A percentile compares a stretch with the other conserved stretches of the same genome.
These are phyloP conservation scores for Hybos culiciformis DNA, from an alignment of 2,888 invertebrate species.

Conservation along the genomic window DNA sequence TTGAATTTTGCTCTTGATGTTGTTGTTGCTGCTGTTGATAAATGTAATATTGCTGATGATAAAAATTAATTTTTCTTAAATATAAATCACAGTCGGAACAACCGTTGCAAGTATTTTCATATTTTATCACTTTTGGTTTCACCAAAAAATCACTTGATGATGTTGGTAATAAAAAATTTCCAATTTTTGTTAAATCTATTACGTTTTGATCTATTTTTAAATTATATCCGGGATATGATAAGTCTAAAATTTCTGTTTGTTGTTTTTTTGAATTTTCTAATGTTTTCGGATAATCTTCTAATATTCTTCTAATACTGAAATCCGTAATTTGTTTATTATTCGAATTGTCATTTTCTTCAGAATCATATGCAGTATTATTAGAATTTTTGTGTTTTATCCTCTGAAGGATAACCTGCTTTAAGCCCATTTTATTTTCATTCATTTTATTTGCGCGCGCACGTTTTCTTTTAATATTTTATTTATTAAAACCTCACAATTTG, in stretches of 20 bases:
- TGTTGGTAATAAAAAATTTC: not conserved
- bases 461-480: too few relatives aligned
- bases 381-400: constrained; percentile 19
- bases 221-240: constrained; percentile 21
- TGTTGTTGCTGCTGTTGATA: not conserved
- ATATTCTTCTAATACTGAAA: constrained; percentile 32
- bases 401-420: constrained; percentile 31
- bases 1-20: not conserved
- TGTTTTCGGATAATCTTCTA: constrained; percentile 10
- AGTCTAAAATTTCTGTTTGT: constrained; percentile 24
- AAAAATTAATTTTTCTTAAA: not conserved
- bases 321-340: constrained; percentile 24
- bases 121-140: constrained; percentile 10
- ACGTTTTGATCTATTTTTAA: not conserved
- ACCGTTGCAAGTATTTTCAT: not conserved
- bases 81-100: constrained; percentile 9
- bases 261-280: not conserved
- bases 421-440: constrained; percentile 30
- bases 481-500: too few relatives aligned
- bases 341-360: not conserved
- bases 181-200: not conserved
- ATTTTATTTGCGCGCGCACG: constrained; percentile 19
- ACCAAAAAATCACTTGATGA: constrained; percentile 7
- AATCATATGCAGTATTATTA: not conserved
- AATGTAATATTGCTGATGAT: not conserved